Percentiles rank a stretch among this genome's conserved stretches.
These are phyloP conservation scores for Polia nebulosa DNA, from an alignment of 2,888 invertebrate genomes.

Conservation along the genomic window DNA sequence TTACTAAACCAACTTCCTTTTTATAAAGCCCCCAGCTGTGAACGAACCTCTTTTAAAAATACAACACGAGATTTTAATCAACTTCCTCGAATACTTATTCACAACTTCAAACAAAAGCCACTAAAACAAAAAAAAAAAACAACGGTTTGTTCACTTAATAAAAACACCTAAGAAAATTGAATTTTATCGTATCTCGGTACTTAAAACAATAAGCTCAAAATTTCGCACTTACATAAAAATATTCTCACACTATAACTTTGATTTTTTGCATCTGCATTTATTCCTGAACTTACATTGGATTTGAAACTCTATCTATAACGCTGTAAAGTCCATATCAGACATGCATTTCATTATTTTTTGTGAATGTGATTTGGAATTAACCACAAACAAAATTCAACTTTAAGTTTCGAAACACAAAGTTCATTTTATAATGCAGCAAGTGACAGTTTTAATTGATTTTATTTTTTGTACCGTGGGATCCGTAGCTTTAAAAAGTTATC, in stretches of 20 bases:
- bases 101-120: conserved; percentile 40
- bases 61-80: conserved; percentile 39
- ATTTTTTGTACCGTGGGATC: conserved; percentile 54
- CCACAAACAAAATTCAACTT: conserved; percentile 11
- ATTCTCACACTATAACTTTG: conserved; percentile 56
- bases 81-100: conserved; percentile 25
- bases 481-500: conserved; percentile 47
- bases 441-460: conserved; percentile 42
- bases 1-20: background rate
- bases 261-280: conserved; percentile 24
- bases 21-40: conserved; percentile 7
- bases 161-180: conserved; percentile 62
- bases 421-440: conserved; percentile 1
- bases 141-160: conserved; percentile 37
- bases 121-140: conserved; percentile 24
- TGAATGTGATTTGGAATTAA: background rate
- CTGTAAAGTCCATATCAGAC: background rate
- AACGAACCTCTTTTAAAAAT: conserved; percentile 1
- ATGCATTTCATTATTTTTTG: background rate
- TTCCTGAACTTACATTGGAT: conserved; percentile 1
- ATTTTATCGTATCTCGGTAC: conserved; percentile 44
- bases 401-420: rapidly evolving
- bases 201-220: conserved; percentile 46
- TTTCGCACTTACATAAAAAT: conserved; percentile 60
- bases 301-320: conserved; percentile 2